Evolutionary conservation across 2,888 invertebrate species (phyloP).

Genomic region (Amphipoea lucens): DNA sequence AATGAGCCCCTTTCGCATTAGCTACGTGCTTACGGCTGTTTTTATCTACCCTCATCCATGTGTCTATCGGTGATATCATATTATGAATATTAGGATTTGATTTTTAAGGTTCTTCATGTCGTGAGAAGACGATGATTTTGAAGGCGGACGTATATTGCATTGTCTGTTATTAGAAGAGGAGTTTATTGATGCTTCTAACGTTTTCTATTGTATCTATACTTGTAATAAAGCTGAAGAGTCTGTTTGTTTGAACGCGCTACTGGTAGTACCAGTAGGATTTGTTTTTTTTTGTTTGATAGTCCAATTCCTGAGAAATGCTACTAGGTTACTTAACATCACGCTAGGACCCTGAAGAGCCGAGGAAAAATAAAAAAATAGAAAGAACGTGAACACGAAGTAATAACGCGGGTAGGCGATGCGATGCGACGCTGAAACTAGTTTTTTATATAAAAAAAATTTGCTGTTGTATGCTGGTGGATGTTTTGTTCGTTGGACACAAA

Average conservation of each 20-base stretch:
- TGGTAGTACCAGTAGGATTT: too few species aligned
- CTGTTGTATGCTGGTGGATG: too few species aligned
- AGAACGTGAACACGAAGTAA: too few species aligned
- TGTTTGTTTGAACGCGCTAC: too few species aligned
- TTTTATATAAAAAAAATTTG: not conserved
- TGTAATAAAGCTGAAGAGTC: too few species aligned
- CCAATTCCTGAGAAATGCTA: too few species aligned
- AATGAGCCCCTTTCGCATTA: conserved; percentile 88
- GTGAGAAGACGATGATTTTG: conserved; percentile 22
- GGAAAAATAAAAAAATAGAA: too few species aligned
- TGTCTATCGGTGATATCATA: conserved; percentile 66
- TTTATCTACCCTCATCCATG: conserved; percentile 71
- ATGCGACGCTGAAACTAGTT: too few species aligned
- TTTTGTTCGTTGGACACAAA: not conserved
- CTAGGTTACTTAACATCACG: too few species aligned
- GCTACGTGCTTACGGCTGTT: conserved; percentile 82
- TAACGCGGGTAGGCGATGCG: too few species aligned
- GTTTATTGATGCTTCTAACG: not conserved
- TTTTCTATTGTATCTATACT: not conserved
- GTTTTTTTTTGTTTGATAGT: too few species aligned
- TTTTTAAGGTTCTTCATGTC: conserved; percentile 39
- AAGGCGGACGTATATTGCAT: conserved; percentile 5
- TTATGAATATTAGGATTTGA: conserved; percentile 63
- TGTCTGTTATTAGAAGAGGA: not conserved
- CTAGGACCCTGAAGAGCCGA: too few species aligned